These are phyloP conservation scores for Nycticebus coucang DNA, from an alignment of 2,113 vertebrate genomes.

Conservation along the genomic window DNA sequence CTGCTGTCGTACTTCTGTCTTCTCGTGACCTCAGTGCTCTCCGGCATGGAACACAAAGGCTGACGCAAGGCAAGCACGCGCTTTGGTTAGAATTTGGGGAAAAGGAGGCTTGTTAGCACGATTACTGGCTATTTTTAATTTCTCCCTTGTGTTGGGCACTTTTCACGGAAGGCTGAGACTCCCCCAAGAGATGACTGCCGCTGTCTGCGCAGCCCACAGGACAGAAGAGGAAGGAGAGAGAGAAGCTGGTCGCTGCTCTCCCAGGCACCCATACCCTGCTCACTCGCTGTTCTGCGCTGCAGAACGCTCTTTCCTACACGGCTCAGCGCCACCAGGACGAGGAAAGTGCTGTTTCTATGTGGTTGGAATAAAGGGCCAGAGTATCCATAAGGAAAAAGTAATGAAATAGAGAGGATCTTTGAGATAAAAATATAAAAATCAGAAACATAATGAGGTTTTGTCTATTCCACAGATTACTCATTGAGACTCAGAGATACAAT, in stretches of 20 bases:
- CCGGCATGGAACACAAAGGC: slow-evolving; percentile 95
- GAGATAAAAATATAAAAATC: background rate
- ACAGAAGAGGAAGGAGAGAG: no score
- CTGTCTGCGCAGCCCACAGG: background rate
- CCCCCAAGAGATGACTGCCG: background rate
- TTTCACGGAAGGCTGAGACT: background rate
- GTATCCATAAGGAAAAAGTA: background rate
- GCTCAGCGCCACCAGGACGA: background rate
- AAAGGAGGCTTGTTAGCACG: background rate
- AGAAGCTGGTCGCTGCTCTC: no score
- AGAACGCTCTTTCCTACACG: background rate
- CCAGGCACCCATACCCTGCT: no score
- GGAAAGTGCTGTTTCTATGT: background rate
- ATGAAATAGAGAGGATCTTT: background rate
- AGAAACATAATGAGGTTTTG: background rate
- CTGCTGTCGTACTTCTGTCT: slow-evolving; percentile 86
- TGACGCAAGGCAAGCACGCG: slow-evolving; percentile 71
- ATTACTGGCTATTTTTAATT: background rate
- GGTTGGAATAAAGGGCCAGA: background rate
- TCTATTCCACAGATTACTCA: background rate
- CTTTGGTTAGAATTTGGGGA: background rate
- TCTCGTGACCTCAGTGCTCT: slow-evolving; percentile 89
- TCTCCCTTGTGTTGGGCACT: background rate
- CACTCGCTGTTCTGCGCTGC: background rate
- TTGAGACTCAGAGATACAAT: background rate